Percentiles rank a stretch among this genome's conserved stretches.
Evolutionary conservation across 1,140 invertebrate species (phyloP).

Genomic region (Notospermus geniculatus): DNA sequence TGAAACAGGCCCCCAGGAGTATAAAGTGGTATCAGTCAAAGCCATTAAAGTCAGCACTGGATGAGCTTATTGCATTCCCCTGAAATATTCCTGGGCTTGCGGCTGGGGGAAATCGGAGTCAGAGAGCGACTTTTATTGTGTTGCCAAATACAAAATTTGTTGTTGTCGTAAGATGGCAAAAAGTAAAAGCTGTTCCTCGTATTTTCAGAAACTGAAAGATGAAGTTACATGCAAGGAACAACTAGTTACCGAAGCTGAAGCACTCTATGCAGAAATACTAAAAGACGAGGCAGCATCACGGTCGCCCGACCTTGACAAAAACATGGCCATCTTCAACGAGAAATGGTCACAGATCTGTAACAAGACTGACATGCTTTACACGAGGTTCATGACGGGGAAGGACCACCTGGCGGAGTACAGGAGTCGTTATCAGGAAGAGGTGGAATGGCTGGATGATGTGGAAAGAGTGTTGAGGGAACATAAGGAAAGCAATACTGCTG

Average conservation of each 20-base stretch:
- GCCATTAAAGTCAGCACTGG: too few species aligned
- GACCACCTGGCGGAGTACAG: constrained; percentile 2
- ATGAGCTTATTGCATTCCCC: too few species aligned
- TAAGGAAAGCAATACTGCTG: constrained; percentile 61
- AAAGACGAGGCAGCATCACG: not conserved
- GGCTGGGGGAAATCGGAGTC: too few species aligned
- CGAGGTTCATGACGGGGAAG: not conserved
- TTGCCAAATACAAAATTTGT: too few species aligned
- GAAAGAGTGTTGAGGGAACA: constrained; percentile 70
- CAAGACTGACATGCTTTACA: not conserved
- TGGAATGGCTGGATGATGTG: constrained; percentile 77
- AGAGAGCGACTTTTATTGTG: too few species aligned
- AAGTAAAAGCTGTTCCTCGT: constrained; percentile 5
- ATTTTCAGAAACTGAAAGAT: constrained; percentile 38
- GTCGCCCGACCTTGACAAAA: constrained; percentile 4
- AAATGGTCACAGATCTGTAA: constrained; percentile 12
- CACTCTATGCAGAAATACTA: constrained; percentile 6
- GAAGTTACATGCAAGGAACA: constrained; percentile 37
- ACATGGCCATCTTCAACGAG: not conserved
- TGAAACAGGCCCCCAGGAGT: too few species aligned
- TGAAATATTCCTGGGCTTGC: too few species aligned
- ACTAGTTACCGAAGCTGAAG: constrained; percentile 29
- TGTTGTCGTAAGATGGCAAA: too few species aligned
- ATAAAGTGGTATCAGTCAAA: too few species aligned
- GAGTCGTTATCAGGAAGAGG: constrained; percentile 74